Percentiles rank a stretch among this genome's conserved stretches.
phyloP scores from a whole-genome alignment of 2,888 invertebrate genomes.

The Ephialtes manifestator region DNA sequence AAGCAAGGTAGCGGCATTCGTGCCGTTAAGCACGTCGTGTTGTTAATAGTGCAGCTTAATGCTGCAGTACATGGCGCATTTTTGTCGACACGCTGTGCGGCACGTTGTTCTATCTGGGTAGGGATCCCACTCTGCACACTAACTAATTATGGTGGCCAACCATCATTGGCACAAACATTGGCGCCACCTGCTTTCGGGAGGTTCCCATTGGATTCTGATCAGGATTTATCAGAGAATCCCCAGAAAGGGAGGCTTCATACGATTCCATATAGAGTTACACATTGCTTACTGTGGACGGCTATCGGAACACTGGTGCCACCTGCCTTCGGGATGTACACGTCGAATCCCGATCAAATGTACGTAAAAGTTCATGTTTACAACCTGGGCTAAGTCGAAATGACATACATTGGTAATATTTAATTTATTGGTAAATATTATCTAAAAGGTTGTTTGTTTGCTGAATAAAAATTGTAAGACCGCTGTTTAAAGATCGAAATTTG shows the following conservation, averaged over 20 bases:
- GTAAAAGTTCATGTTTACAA: not conserved
- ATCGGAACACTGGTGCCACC: slow-evolving; percentile 9
- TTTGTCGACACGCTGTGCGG: no score
- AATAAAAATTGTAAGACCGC: not conserved
- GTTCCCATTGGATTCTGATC: slow-evolving; percentile 18
- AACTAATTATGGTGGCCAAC: not conserved
- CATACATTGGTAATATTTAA: not conserved
- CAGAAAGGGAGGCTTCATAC: slow-evolving; percentile 10
- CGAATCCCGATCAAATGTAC: slow-evolving; percentile 24
- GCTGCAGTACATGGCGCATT: no score
- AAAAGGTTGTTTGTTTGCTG: not conserved
- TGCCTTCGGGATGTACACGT: slow-evolving; percentile 9
- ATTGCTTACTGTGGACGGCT: not conserved
- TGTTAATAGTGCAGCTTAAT: no score
- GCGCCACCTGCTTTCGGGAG: slow-evolving; percentile 8
- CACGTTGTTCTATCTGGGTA: no score
- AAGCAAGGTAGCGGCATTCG: no score
- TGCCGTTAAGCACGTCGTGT: no score
- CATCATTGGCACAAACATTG: not conserved
- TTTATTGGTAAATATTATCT: not conserved
- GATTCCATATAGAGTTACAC: not conserved
- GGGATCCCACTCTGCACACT: not conserved
- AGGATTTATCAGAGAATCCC: slow-evolving; percentile 28
- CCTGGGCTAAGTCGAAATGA: not conserved
- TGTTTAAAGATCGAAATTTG: not conserved